Percentiles rank a stretch among this genome's conserved stretches.
phyloP scores from a whole-genome alignment of 2,113 vertebrate species.

The Passer domesticus region DNA sequence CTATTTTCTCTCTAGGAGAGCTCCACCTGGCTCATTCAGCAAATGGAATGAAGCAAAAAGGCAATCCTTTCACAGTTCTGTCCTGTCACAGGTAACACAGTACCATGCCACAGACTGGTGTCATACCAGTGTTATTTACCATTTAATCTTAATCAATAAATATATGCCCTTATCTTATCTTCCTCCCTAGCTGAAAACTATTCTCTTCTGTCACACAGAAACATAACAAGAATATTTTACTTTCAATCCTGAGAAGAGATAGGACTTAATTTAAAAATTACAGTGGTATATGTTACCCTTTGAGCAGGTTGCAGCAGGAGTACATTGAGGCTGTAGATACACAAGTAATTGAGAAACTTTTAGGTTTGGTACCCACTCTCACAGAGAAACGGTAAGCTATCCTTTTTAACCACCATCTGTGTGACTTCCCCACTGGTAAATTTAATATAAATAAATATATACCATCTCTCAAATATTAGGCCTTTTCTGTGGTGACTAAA shows the following conservation, averaged over 20 bases:
- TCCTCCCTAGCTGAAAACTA: neutral
- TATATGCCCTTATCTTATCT: neutral
- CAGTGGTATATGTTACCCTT: neutral
- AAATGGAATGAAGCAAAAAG: neutral
- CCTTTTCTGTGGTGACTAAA: neutral
- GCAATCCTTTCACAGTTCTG: neutral
- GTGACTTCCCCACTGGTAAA: neutral
- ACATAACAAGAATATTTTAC: neutral
- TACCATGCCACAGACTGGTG: neutral
- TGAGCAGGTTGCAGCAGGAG: neutral
- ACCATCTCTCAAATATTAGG: neutral
- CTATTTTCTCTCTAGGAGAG: neutral
- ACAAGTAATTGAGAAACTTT: neutral
- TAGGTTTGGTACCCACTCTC: neutral
- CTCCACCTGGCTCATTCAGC: neutral
- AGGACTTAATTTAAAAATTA: neutral
- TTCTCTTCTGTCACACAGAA: neutral
- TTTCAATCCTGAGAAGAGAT: neutral
- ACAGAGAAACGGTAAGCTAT: neutral
- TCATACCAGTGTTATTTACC: neutral
- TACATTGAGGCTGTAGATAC: neutral
- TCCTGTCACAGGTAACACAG: accelerated
- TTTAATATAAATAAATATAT: neutral
- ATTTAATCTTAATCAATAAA: neutral
- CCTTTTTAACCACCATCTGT: neutral